Evolutionary conservation across 2,113 vertebrate species (phyloP).

Genomic region (Dinomys branickii): DNA sequence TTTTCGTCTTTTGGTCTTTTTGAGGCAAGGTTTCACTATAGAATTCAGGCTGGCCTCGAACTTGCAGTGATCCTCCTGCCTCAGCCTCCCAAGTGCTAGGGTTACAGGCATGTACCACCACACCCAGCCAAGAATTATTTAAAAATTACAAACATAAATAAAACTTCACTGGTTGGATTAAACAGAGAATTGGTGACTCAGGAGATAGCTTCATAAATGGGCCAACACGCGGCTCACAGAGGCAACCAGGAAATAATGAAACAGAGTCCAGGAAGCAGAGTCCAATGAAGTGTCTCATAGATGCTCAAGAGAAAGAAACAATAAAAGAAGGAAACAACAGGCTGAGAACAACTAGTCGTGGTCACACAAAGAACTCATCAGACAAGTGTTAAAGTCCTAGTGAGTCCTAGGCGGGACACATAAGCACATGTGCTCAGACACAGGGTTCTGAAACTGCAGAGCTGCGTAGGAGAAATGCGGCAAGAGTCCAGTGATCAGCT

Average conservation of each 20-base stretch:
- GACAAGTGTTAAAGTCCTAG: neutral
- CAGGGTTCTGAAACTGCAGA: neutral
- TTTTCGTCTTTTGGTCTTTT: neutral
- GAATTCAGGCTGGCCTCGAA: too few species aligned
- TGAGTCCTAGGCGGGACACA: neutral
- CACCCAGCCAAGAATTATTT: neutral
- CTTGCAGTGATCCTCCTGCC: too few species aligned
- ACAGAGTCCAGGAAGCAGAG: neutral
- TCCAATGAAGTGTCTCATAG: neutral
- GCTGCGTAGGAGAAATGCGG: neutral
- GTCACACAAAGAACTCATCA: neutral
- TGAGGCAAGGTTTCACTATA: too few species aligned
- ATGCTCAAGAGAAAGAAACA: neutral
- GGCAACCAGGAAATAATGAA: neutral
- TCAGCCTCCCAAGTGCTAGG: too few species aligned
- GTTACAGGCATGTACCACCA: too few species aligned
- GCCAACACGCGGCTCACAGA: neutral
- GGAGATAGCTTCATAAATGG: neutral
- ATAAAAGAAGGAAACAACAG: neutral
- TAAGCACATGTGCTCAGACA: neutral
- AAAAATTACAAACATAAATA: neutral
- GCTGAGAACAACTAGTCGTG: neutral
- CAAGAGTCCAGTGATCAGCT: neutral
- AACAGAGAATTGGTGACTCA: neutral
- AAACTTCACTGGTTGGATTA: neutral